phyloP scores from a whole-genome alignment of 2,113 vertebrate genomes.

The Oncorhynchus masou region DNA sequence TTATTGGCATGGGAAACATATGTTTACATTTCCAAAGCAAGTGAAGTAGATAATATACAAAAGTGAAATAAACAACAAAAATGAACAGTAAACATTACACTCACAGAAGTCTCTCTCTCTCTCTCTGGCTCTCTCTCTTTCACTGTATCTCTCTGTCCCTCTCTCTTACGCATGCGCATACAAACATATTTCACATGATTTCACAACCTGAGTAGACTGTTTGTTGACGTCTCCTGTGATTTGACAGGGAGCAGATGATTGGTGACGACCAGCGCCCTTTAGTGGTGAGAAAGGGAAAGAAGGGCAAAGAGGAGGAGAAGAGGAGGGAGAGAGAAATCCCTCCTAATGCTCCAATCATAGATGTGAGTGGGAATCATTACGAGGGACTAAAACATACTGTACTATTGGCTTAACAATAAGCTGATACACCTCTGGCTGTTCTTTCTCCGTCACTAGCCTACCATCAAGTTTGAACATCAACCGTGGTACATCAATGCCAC shows the following conservation, averaged over 20 bases:
- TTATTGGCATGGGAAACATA: too few relatives aligned
- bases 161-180: too few relatives aligned
- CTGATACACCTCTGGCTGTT: neutral
- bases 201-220: neutral
- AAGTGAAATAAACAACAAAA: too few relatives aligned
- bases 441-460: constrained; percentile 75
- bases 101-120: neutral
- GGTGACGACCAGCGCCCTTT: constrained; percentile 84
- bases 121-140: neutral
- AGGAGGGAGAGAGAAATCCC: constrained; percentile 88
- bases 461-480: constrained; percentile 97
- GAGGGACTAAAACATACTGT: neutral
- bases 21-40: too few relatives aligned
- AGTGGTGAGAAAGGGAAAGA: constrained; percentile 84
- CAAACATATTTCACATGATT: neutral
- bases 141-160: neutral
- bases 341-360: constrained; percentile 88
- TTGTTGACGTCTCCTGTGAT: constrained; percentile 10
- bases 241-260: constrained; percentile 86
- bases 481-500: constrained; percentile 94
- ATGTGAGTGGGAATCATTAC: constrained; percentile 72
- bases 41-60: too few relatives aligned
- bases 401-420: neutral
- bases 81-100: too few relatives aligned
- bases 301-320: constrained; percentile 81